Evolutionary conservation across 2,888 invertebrate genomes (phyloP).

Genomic region (Parapristionchus giblindavisi): DNA sequence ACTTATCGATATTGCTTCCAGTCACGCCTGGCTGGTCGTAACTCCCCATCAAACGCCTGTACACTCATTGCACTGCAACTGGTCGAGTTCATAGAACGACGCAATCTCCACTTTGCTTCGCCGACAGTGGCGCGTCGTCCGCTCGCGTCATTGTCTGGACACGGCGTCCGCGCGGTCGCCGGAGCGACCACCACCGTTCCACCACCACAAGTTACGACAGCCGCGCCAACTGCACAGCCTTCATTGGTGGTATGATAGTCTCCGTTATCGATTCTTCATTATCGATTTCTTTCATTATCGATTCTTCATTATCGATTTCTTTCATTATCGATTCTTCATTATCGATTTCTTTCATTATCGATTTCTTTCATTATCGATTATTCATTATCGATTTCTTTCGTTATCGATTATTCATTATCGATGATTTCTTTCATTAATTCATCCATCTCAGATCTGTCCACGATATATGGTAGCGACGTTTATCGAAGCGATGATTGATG

Average conservation of each 20-base stretch:
- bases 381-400: too few species aligned
- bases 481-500: constrained; percentile 32
- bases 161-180: background rate
- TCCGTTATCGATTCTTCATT: too few species aligned
- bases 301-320: too few species aligned
- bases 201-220: background rate
- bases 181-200: background rate
- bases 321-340: too few species aligned
- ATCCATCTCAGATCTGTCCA: background rate
- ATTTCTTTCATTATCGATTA: too few species aligned
- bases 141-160: background rate
- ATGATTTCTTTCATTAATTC: too few species aligned
- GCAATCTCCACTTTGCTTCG: constrained; percentile 12
- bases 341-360: too few species aligned
- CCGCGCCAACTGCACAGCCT: background rate
- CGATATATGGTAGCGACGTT: background rate
- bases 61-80: constrained; percentile 26
- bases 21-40: constrained; percentile 35
- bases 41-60: constrained; percentile 28
- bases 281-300: too few species aligned
- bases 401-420: too few species aligned
- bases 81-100: constrained; percentile 26
- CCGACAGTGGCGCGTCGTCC: background rate
- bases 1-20: background rate
- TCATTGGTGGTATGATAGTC: too few species aligned